These are phyloP conservation scores for Anguilla anguilla DNA, from an alignment of 2,797 vertebrate genomes.

Conservation along the genomic window DNA sequence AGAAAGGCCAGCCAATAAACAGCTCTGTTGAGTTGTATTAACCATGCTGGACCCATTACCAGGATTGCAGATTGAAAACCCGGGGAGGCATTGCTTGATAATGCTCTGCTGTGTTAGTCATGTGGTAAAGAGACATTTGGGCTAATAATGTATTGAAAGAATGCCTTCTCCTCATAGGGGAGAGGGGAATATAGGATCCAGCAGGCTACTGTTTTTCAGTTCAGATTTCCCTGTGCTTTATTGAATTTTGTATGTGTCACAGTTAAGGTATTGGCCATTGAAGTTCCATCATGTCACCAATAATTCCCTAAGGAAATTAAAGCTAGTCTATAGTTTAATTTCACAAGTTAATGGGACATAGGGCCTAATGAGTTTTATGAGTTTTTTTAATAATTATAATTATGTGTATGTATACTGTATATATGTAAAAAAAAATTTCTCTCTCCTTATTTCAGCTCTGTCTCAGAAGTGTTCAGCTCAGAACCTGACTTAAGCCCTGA, in stretches of 20 bases:
- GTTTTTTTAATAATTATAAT: too few relatives aligned
- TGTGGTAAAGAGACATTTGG: background rate
- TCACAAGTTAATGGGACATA: too few relatives aligned
- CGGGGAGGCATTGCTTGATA: background rate
- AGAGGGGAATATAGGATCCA: background rate
- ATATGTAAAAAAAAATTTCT: background rate
- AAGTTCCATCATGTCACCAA: background rate
- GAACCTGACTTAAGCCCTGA: background rate
- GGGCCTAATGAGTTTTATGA: too few relatives aligned
- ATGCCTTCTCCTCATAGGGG: background rate
- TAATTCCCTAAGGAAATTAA: background rate
- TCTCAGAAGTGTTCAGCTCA: background rate
- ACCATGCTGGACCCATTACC: background rate
- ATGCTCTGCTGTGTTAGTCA: background rate
- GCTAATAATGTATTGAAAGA: background rate
- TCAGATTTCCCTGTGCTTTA: background rate
- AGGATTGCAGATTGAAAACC: background rate
- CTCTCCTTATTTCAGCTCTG: background rate
- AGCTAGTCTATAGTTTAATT: background rate
- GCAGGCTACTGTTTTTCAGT: background rate
- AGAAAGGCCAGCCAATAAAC: background rate
- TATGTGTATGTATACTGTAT: background rate
- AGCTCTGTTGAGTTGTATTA: background rate
- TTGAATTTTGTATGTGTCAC: background rate
- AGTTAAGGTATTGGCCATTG: background rate